These are phyloP conservation scores for Oconnorella tubifera DNA, from an alignment of 2,888 invertebrate species.

Conservation along the genomic window DNA sequence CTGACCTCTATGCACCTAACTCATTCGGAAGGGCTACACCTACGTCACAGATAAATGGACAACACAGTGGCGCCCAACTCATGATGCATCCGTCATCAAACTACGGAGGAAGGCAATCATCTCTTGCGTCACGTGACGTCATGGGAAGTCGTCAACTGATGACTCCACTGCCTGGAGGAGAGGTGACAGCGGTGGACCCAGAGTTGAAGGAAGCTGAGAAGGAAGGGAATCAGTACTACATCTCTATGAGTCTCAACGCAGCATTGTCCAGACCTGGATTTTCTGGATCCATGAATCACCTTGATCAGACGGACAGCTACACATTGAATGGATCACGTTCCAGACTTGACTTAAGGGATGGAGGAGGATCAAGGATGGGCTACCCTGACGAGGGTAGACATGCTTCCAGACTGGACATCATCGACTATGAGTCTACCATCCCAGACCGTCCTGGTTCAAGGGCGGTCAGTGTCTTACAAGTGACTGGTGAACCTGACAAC, in stretches of 20 bases:
- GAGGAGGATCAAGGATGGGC: background rate
- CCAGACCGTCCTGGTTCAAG: background rate
- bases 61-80: background rate
- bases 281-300: background rate
- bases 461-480: background rate
- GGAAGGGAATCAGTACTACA: slow-evolving; percentile 24
- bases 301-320: background rate
- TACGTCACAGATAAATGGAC: background rate
- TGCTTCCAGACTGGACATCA: background rate
- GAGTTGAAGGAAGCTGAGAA: slow-evolving; percentile 22
- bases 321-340: background rate
- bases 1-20: too few species aligned
- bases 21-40: background rate
- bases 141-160: background rate
- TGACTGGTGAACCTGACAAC: background rate
- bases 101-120: background rate
- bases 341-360: background rate
- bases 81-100: background rate
- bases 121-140: background rate
- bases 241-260: slow-evolving; percentile 27
- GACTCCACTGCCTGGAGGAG: background rate
- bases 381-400: background rate
- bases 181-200: slow-evolving; percentile 21
- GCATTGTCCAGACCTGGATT: background rate
- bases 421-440: background rate